Conservation (phyloP, 2,888 invertebrate genomes). For the Odontothrips loti region DNA sequence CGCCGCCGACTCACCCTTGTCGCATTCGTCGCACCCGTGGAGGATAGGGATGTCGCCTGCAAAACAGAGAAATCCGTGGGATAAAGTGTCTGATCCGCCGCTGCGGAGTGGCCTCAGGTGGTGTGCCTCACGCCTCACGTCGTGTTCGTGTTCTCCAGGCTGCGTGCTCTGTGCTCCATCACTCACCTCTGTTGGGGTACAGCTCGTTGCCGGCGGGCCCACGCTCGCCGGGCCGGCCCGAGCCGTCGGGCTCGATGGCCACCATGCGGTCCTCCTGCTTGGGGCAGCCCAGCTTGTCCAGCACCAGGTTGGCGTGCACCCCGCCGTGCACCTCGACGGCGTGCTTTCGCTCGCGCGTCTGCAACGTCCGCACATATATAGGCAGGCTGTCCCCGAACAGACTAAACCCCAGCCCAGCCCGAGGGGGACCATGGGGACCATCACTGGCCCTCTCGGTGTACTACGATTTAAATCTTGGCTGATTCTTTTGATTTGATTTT, state of each 20-base stretch:
- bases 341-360: conserved; percentile 60
- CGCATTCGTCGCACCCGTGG: conserved; percentile 57
- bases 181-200: conserved; percentile 39
- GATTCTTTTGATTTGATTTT: too few species aligned
- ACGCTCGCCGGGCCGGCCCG: conserved; percentile 43
- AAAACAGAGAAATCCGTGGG: conserved; percentile 30
- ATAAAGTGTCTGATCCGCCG: neutral
- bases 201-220: conserved; percentile 32
- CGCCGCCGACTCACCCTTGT: conserved; percentile 46
- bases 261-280: conserved; percentile 38
- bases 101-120: too few species aligned
- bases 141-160: too few species aligned
- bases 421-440: too few species aligned
- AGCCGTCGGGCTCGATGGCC: conserved; percentile 44
- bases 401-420: too few species aligned
- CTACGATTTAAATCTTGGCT: too few species aligned
- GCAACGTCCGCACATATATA: too few species aligned
- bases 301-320: conserved; percentile 49
- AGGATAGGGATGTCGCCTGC: conserved; percentile 63
- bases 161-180: conserved; percentile 41
- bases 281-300: conserved; percentile 53
- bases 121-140: too few species aligned
- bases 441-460: too few species aligned
- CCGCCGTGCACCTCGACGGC: conserved; percentile 52
- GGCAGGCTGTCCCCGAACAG: too few species aligned